Percentiles rank a stretch among this genome's conserved stretches.
phyloP scores from a whole-genome alignment of 1,140 invertebrate genomes.

The Pogonognathellus flavescens region DNA sequence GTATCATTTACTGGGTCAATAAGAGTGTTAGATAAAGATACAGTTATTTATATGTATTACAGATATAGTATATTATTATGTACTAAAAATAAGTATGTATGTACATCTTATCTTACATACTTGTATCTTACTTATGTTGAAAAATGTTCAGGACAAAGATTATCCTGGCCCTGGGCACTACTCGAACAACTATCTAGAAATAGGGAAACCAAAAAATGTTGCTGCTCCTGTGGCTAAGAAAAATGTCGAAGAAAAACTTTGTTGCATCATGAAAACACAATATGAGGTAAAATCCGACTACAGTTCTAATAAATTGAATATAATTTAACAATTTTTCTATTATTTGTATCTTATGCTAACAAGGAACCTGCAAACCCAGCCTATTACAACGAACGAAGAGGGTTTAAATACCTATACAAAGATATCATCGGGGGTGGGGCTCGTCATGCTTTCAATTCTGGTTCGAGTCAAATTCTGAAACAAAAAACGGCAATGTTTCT shows the following conservation, averaged over 20 bases:
- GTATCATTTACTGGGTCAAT: too few relatives aligned
- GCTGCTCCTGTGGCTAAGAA: not conserved
- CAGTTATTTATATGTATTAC: too few relatives aligned
- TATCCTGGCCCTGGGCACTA: not conserved
- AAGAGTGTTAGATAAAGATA: too few relatives aligned
- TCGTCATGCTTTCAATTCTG: not conserved
- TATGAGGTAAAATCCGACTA: not conserved
- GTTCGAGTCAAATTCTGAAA: not conserved
- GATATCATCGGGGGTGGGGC: not conserved
- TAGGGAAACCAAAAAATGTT: not conserved
- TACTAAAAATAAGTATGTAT: too few relatives aligned
- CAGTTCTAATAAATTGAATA: not conserved
- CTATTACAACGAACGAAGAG: conserved; percentile 18
- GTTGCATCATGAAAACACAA: conserved; percentile 9
- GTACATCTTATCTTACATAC: too few relatives aligned
- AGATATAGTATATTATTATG: too few relatives aligned
- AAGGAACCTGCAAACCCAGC: not conserved
- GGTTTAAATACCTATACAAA: conserved; percentile 18
- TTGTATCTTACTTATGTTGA: too few relatives aligned
- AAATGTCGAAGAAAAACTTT: not conserved
- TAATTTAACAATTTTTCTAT: too few relatives aligned
- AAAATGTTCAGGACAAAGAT: not conserved
- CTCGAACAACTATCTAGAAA: not conserved
- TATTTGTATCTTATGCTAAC: not conserved
- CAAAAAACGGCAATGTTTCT: not conserved